phyloP scores from a whole-genome alignment of 2,797 vertebrate species.

The Rachycentron canadum region DNA sequence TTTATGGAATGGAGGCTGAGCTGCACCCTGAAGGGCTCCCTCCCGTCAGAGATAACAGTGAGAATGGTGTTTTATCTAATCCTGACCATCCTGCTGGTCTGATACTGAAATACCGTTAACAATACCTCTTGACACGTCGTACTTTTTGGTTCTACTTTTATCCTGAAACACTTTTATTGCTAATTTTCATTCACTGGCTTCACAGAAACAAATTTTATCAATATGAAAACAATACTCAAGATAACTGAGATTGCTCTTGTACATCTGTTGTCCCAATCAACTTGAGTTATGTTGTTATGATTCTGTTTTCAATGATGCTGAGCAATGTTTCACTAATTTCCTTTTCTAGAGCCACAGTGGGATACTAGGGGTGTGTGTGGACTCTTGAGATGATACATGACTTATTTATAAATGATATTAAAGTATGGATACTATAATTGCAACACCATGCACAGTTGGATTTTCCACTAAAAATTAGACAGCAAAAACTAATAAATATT shows the following conservation, averaged over 20 bases:
- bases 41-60: background rate
- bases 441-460: background rate
- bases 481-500: conserved; percentile 30
- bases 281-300: background rate
- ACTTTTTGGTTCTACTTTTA: background rate
- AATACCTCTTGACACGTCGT: background rate
- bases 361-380: background rate
- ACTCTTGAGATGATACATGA: background rate
- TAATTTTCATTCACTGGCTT: background rate
- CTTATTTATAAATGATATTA: conserved; percentile 15
- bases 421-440: background rate
- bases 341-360: background rate
- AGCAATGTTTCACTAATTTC: background rate
- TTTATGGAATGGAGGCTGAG: conserved; percentile 18
- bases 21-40: conserved; percentile 3
- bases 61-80: conserved; percentile 16
- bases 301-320: background rate
- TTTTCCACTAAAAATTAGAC: background rate
- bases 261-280: background rate
- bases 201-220: background rate
- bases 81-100: conserved; percentile 12
- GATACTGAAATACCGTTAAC: background rate
- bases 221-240: background rate
- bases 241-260: background rate
- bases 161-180: background rate